These are phyloP conservation scores for Caenorhabditis sp. DNA, from an alignment of 2,888 invertebrate species.

Conservation along the genomic window DNA sequence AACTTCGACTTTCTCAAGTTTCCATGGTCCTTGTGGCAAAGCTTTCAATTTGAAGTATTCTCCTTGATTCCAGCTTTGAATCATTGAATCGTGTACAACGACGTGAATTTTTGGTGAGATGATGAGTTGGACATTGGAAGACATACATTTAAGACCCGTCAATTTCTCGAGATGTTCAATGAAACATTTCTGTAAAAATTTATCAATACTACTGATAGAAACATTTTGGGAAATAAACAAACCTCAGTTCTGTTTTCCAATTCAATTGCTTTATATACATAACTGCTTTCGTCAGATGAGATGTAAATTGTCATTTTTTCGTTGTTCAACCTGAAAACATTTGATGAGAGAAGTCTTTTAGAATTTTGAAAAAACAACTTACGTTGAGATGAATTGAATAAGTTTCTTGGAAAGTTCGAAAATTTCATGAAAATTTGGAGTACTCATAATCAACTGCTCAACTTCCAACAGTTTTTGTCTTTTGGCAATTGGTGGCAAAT, in stretches of 20 bases:
- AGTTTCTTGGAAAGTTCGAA: conserved; percentile 16
- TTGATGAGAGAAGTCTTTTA: not conserved
- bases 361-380: conserved; percentile 12
- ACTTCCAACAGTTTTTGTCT: conserved; percentile 7
- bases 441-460: conserved; percentile 1
- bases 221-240: conserved; percentile 14
- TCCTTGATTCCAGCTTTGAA: not conserved
- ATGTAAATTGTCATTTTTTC: conserved; percentile 13
- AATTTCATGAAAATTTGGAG: conserved; percentile 1
- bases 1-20: not conserved
- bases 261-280: conserved; percentile 7
- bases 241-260: not conserved
- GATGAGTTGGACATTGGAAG: conserved; percentile 9
- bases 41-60: not conserved
- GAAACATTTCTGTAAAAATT: conserved; percentile 11
- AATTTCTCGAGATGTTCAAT: conserved; percentile 16
- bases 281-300: conserved; percentile 13
- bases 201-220: not conserved
- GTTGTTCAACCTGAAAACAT: not conserved
- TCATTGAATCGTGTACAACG: conserved; percentile 21
- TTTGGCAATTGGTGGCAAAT: conserved; percentile 9
- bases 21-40: not conserved
- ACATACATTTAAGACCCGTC: not conserved
- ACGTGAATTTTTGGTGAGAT: conserved; percentile 21
- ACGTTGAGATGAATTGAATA: conserved; percentile 13